Evolutionary conservation across 2,113 vertebrate species (phyloP), one percentile per base, ranked within the genome.

Genomic region (Solea senegalensis): DNA sequence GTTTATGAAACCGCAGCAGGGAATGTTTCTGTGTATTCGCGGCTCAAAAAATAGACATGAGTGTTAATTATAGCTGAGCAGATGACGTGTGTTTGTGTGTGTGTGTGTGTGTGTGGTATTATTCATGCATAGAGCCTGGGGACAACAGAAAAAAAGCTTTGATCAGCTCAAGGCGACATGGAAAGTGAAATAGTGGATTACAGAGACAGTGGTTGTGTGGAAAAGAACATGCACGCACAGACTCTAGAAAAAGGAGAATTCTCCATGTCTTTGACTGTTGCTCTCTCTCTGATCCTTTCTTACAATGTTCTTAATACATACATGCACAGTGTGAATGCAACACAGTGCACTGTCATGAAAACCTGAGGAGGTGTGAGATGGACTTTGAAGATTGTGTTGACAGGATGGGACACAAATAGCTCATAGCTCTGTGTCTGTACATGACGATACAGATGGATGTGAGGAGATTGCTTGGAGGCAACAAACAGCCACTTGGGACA

Each of bases 61-160:
- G 52, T 61, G 73, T 71, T 74, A 74, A 77, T 79, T 59, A 64
- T 65, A 74, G 50, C 56, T 4, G 7, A 34, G 5, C 34, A 34
- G 21, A 43, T 75, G 40, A 16, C 49, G 46, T 34, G 51, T 34
- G 34, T 28, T 40, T 62, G 13, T 28, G 15, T 39, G 27, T 48
- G 48, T 21, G n/a, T n/a, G n/a, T 59, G 66, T 58, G 51, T 16
- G 41, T 26, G 9, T n/a, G 7, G 9, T 39, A 27, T 59, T 75
- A 71, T 64, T 75, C 49, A 72, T 28, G 3, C 5, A 0, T 57
- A 8, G 34, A 56, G 48, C 40, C 44, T 14, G 16, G 68, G 65
- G 75, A 81, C 61, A 50, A n/a, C n/a, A 52, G 64, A 52, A 73
- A 63, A 70, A 54, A 3, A 49, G 78, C 75, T 87, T 76, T 87